Evolutionary conservation across 35 echinoderm and acorn worm species (phyloP), one percentile per base, ranked within the genome.

Genomic region (Heliocidaris erythrogramma): DNA sequence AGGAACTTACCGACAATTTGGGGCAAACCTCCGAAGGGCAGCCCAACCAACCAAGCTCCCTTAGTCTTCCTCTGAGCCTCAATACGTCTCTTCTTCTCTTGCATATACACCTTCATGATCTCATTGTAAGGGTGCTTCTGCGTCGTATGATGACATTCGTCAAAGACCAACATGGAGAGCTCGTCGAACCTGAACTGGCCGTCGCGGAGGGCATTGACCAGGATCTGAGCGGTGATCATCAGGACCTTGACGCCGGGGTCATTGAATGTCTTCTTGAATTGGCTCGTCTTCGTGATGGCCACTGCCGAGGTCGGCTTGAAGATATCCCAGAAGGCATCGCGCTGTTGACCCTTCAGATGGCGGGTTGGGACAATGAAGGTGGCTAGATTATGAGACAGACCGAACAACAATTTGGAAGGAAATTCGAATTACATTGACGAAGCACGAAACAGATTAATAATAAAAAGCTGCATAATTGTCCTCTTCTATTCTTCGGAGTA

Each of bases 141-240:
- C 13, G 92, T 95, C 65, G 96, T 94, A 65, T 97, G 96, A 30
- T 97, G 96, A 85, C 96, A 97, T 52, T 97, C 96, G 65, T 97
- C 96, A 31, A 97, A 95, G 7, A 97, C 93, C 17, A 97, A 35
- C 93, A 97, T 90, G 9, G 92, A 93, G 30, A 97, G 17, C 42
- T 93, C 92, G 2, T 85, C 11, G 18, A 97, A 90, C 18, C 32
- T 90, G 29, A 95, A 30, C 5, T 95, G 31, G 11, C 86, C 90
- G 17, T 52, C 21, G 16, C 48, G 30, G 32, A 92, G 18, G 11
- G 94, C 88, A 29, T 97, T 97, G 4, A 97, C 59, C 21, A 97
- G 50, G 42, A 97, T 97, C 50, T 97, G 96, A 29, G 96, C 96
- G 0, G 96, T 97, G 42, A 97, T 49, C 91, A 95, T 95, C 27